A percentile compares a stretch with the other conserved stretches of the same genome.
Conservation (phyloP, 37 sponge, comb jelly and placozoan genomes). For the Ephydatia muelleri region DNA sequence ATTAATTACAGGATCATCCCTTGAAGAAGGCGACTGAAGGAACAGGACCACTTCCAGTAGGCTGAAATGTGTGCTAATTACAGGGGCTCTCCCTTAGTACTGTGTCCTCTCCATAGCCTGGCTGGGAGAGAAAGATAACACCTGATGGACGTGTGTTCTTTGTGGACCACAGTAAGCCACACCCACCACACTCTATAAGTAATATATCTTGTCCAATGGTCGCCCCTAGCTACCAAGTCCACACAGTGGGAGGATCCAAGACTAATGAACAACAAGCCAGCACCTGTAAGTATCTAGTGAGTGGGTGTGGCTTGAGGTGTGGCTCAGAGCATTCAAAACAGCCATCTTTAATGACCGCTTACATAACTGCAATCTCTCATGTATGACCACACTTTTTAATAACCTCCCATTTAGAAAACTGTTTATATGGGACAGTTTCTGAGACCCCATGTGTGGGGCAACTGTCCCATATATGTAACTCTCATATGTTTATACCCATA, state of each 20-base stretch:
- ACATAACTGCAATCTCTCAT: too few relatives aligned
- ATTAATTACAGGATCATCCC: constrained; percentile 4
- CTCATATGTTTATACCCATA: not conserved
- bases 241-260: constrained; percentile 95
- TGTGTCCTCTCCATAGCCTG: constrained; percentile 52
- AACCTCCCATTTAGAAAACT: too few relatives aligned
- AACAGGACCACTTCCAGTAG: constrained; percentile 12
- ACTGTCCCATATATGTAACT: not conserved
- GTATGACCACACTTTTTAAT: too few relatives aligned
- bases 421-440: too few relatives aligned
- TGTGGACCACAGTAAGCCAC: constrained; percentile 88
- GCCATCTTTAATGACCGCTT: too few relatives aligned
- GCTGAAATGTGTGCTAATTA: not conserved
- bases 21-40: not conserved
- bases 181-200: not conserved
- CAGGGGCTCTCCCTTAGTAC: not conserved
- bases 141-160: constrained; percentile 82
- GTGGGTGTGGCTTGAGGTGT: not conserved
- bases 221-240: constrained; percentile 60
- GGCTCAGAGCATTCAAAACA: not conserved
- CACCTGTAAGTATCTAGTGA: constrained; percentile 42
- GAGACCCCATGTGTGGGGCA: too few relatives aligned
- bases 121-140: constrained; percentile 89
- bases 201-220: too few relatives aligned
- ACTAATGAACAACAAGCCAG: constrained; percentile 62